phyloP scores from a whole-genome alignment of 2,113 vertebrate genomes.

The Tragelaphus buxtoni region DNA sequence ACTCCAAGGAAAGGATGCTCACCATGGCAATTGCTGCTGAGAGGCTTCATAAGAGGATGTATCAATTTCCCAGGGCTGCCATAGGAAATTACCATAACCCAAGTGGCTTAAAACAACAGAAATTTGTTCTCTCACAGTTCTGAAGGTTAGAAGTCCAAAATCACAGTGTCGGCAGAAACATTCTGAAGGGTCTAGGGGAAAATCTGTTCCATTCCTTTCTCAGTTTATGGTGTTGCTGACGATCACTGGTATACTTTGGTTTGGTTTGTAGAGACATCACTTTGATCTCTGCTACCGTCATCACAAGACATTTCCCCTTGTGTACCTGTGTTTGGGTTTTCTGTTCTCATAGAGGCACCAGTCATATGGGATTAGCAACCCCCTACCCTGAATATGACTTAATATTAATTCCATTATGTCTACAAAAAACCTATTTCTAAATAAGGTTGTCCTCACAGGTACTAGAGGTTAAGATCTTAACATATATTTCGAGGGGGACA shows the following conservation, averaged over 20 bases:
- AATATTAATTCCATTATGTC: not conserved
- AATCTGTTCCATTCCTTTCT: not conserved
- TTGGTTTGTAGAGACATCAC: not conserved
- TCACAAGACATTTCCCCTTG: not conserved
- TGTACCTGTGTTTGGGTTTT: not conserved
- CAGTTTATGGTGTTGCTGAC: not conserved
- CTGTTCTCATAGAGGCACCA: not conserved
- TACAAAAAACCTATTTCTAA: not conserved
- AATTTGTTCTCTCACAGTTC: not conserved
- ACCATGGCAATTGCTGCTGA: not conserved
- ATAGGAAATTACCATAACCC: not conserved
- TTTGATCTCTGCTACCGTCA: not conserved
- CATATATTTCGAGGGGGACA: not conserved
- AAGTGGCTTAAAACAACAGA: not conserved
- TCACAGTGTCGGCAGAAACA: not conserved
- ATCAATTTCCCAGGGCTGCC: not conserved
- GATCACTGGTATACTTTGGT: not conserved
- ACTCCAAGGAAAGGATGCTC: not conserved
- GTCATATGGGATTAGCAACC: not conserved
- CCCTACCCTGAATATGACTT: not conserved
- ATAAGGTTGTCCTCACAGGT: not conserved
- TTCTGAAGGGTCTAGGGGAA: not conserved
- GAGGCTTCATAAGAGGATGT: not conserved
- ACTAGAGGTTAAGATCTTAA: not conserved
- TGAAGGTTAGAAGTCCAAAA: not conserved